phyloP scores from a whole-genome alignment of 2,113 vertebrate species.

The Dipodomys stephensi region DNA sequence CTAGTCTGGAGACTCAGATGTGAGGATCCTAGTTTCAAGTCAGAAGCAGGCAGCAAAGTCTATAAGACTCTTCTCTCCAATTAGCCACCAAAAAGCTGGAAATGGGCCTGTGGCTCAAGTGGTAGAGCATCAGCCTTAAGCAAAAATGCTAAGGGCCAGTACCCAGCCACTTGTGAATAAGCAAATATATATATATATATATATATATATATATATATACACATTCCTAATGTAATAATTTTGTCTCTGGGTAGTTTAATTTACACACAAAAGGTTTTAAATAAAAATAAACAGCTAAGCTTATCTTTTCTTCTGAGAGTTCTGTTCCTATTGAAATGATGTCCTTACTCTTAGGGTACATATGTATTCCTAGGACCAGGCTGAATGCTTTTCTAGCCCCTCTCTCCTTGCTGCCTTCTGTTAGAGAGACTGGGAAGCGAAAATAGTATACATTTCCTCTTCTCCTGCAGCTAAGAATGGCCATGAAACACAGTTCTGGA shows the following conservation, averaged over 20 bases:
- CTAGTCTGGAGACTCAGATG: too few relatives aligned
- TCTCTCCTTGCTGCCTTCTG: background rate
- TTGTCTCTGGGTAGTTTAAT: background rate
- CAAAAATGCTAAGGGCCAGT: too few relatives aligned
- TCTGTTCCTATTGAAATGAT: background rate
- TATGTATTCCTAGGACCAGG: background rate
- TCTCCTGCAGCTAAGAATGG: background rate
- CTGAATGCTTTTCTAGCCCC: background rate
- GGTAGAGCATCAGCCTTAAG: too few relatives aligned
- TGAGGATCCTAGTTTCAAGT: too few relatives aligned
- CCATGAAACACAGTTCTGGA: conserved; percentile 23
- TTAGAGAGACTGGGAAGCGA: background rate
- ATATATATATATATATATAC: too few relatives aligned
- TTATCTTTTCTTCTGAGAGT: background rate
- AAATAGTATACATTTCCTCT: background rate
- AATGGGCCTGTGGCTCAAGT: too few relatives aligned
- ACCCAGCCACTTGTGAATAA: too few relatives aligned
- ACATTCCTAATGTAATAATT: background rate
- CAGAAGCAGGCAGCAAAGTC: too few relatives aligned
- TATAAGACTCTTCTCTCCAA: too few relatives aligned
- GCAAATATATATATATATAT: too few relatives aligned
- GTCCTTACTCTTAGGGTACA: background rate
- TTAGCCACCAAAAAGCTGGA: too few relatives aligned
- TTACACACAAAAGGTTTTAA: background rate
- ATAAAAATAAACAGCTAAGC: background rate